Evolutionary conservation across 2,113 vertebrate genomes (phyloP).

Genomic region (Epinephelus moara): DNA sequence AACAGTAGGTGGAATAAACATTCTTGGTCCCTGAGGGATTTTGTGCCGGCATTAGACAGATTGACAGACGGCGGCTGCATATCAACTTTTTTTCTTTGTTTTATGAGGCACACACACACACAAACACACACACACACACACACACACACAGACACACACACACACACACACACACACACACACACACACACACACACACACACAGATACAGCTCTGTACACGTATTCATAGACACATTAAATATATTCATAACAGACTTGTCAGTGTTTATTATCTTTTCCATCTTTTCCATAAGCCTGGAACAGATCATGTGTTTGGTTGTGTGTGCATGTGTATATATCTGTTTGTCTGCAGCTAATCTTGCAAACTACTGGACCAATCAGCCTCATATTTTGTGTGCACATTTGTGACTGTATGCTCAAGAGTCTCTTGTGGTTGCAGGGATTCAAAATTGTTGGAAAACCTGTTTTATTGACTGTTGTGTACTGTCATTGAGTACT

Average conservation of each 20-base stretch:
- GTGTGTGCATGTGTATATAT: too few species aligned
- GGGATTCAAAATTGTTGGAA: too few species aligned
- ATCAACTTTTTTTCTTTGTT: constrained; percentile 43
- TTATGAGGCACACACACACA: constrained; percentile 13
- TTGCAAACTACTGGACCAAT: too few species aligned
- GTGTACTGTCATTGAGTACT: too few species aligned
- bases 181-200: neutral
- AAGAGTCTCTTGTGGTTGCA: too few species aligned
- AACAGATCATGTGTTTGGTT: too few species aligned
- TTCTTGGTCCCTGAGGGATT: constrained; percentile 33
- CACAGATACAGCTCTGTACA: neutral
- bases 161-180: neutral
- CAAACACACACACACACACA: neutral
- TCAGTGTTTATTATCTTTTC: neutral
- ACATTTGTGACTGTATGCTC: too few species aligned
- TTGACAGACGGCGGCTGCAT: constrained; percentile 56
- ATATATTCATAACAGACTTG: constrained; percentile 9
- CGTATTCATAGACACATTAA: neutral
- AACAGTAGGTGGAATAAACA: constrained; percentile 64
- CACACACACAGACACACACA: neutral
- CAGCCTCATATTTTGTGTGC: too few species aligned
- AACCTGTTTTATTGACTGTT: too few species aligned
- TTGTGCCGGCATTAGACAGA: constrained; percentile 30
- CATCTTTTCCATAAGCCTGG: too few species aligned
- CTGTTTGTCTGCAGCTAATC: too few species aligned